phyloP scores from a whole-genome alignment of 2,797 vertebrate genomes.

The Fistularia commersonii region DNA sequence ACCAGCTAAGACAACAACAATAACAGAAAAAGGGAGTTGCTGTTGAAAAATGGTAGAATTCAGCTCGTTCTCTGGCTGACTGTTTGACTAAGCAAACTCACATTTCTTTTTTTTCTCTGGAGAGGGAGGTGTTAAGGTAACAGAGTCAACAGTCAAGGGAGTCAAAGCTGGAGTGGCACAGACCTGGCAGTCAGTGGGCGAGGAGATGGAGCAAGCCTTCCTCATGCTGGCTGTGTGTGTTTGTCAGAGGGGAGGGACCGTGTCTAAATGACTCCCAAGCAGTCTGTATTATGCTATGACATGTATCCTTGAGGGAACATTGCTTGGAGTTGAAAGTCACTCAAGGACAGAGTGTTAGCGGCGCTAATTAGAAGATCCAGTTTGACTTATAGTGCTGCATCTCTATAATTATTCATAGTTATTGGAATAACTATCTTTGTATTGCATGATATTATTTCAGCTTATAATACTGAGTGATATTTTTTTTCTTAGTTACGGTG shows the following conservation, averaged over 20 bases:
- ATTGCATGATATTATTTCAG: slow-evolving; percentile 11
- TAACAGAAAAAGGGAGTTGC: slow-evolving; percentile 9
- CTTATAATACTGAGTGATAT: slow-evolving; percentile 12
- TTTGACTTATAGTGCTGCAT: slow-evolving; percentile 21
- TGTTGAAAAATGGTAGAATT: neutral
- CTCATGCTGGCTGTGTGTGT: slow-evolving; percentile 29
- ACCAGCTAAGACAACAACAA: too few relatives aligned
- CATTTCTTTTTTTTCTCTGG: slow-evolving; percentile 3
- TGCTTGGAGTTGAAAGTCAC: slow-evolving; percentile 67
- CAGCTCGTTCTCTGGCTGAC: too few relatives aligned
- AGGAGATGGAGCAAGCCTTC: too few relatives aligned
- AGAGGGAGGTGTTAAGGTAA: slow-evolving; percentile 42
- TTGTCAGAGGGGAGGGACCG: slow-evolving; percentile 45
- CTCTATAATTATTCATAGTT: slow-evolving; percentile 10
- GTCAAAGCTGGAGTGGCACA: slow-evolving; percentile 48
- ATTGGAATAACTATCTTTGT: slow-evolving; percentile 7
- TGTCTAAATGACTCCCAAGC: slow-evolving; percentile 63
- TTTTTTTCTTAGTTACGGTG: neutral
- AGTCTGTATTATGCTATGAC: slow-evolving; percentile 65
- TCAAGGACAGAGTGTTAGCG: slow-evolving; percentile 62
- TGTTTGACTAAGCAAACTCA: too few relatives aligned
- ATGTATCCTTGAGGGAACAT: slow-evolving; percentile 63
- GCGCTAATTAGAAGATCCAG: slow-evolving; percentile 24
- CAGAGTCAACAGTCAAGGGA: slow-evolving; percentile 48
- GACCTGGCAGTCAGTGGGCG: slow-evolving; percentile 51